Conservation (phyloP, 2,888 invertebrate genomes). For the Eupithecia tripunctaria region DNA sequence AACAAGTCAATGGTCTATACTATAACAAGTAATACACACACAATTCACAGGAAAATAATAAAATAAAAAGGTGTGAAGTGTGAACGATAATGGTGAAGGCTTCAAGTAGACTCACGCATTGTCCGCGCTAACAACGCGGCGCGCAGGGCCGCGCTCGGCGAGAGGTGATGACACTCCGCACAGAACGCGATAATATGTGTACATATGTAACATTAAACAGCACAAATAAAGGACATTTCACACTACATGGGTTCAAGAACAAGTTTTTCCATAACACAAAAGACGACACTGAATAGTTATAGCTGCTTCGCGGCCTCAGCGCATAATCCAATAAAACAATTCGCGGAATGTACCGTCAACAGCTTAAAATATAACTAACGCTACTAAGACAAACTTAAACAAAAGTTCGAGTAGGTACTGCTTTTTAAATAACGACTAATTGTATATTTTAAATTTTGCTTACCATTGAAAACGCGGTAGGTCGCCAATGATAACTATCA, state of each 20-base stretch:
- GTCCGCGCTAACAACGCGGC: slow-evolving; percentile 71
- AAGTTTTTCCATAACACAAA: slow-evolving; percentile 85
- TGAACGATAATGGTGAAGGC: slow-evolving; percentile 58
- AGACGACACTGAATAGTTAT: slow-evolving; percentile 85
- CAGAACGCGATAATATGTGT: slow-evolving; percentile 82
- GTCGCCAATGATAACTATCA: not conserved
- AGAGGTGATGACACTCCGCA: slow-evolving; percentile 71
- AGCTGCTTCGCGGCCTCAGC: slow-evolving; percentile 82
- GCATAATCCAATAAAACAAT: slow-evolving; percentile 85
- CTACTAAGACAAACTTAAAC: slow-evolving; percentile 12
- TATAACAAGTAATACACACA: slow-evolving; percentile 22
- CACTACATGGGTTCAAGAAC: slow-evolving; percentile 85
- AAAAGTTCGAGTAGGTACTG: slow-evolving; percentile 1
- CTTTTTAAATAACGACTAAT: not conserved
- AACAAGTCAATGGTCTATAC: slow-evolving; percentile 7
- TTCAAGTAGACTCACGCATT: slow-evolving; percentile 63
- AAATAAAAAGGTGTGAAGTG: slow-evolving; percentile 43
- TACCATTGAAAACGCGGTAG: not conserved
- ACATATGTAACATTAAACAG: slow-evolving; percentile 85
- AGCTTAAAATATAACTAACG: slow-evolving; percentile 45
- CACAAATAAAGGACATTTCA: slow-evolving; percentile 84
- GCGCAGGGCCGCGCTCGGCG: slow-evolving; percentile 31
- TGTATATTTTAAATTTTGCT: not conserved
- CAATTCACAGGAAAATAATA: slow-evolving; percentile 37
- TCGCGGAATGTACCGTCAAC: slow-evolving; percentile 80